Evolutionary conservation across 1,140 invertebrate genomes (phyloP).

Genomic region (Drosophila mojavensis): DNA sequence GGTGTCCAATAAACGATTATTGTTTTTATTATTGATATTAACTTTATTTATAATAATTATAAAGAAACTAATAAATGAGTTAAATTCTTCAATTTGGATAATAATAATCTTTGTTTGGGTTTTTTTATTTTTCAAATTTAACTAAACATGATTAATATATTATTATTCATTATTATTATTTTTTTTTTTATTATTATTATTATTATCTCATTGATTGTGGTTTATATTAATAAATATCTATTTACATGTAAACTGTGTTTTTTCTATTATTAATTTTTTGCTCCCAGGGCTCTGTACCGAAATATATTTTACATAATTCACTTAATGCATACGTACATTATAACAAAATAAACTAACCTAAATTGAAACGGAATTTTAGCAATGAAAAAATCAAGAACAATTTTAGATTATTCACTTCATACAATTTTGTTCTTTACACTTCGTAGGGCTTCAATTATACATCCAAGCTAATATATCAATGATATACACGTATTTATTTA

Average conservation of each 20-base stretch:
- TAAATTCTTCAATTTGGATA: no score
- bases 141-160: not conserved
- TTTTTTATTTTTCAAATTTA: not conserved
- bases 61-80: no score
- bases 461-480: conserved; percentile 17
- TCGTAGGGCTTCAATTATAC: conserved; percentile 2
- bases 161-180: no score
- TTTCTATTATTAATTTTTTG: not conserved
- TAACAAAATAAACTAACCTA: conserved; percentile 24
- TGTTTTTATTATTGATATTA: not conserved
- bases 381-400: conserved; percentile 57
- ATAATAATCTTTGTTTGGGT: no score
- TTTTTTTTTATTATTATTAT: no score
- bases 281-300: conserved; percentile 23
- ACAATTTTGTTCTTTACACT: conserved; percentile 14
- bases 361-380: conserved; percentile 40
- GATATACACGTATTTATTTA: conserved; percentile 14
- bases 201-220: no score
- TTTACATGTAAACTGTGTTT: no score
- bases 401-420: conserved; percentile 37
- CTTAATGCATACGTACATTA: conserved; percentile 44
- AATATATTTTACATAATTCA: conserved; percentile 74
- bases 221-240: no score
- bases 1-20: conserved; percentile 26
- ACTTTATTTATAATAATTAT: not conserved